Conservation (phyloP, 2,113 vertebrate species). For the Triplophysa tibetana region DNA sequence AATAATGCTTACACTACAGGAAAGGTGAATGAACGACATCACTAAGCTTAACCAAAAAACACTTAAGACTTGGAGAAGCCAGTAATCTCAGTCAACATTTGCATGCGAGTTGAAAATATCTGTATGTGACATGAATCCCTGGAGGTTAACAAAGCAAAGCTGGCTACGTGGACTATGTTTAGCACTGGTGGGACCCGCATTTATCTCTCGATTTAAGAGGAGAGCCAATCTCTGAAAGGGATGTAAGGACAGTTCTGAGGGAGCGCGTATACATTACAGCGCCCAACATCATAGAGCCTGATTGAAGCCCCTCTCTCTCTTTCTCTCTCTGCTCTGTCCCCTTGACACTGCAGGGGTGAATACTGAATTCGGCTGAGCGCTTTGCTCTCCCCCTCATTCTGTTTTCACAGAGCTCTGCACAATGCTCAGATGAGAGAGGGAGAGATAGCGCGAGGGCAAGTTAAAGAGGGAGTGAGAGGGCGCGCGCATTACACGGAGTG, state of each 20-base stretch:
- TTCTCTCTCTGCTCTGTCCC: slow-evolving; percentile 23
- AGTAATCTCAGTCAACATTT: neutral
- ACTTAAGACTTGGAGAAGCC: neutral
- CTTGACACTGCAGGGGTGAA: slow-evolving; percentile 41
- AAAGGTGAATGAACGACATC: slow-evolving; percentile 34
- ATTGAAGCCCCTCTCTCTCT: slow-evolving; percentile 15
- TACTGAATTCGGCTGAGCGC: slow-evolving; percentile 40
- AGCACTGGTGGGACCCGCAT: slow-evolving; percentile 16
- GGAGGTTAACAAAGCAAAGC: slow-evolving; percentile 39
- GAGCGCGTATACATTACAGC: neutral
- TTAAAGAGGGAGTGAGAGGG: slow-evolving; percentile 21
- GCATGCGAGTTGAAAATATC: neutral
- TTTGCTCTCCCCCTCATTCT: slow-evolving; percentile 41
- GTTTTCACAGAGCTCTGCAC: slow-evolving; percentile 39
- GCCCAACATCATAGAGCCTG: neutral
- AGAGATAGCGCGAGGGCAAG: slow-evolving; percentile 27
- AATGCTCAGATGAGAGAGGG: slow-evolving; percentile 42
- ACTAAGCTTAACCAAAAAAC: neutral
- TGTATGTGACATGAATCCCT: slow-evolving; percentile 37
- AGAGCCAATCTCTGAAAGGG: slow-evolving; percentile 34
- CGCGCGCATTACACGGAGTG: slow-evolving; percentile 9
- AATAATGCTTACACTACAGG: slow-evolving; percentile 7
- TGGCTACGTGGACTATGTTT: slow-evolving; percentile 22
- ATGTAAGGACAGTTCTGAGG: neutral
- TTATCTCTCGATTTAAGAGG: slow-evolving; percentile 48